Percentiles rank a stretch among this genome's conserved stretches.
phyloP scores from a whole-genome alignment of 2,797 vertebrate genomes.

The Muscicapa comitata region DNA sequence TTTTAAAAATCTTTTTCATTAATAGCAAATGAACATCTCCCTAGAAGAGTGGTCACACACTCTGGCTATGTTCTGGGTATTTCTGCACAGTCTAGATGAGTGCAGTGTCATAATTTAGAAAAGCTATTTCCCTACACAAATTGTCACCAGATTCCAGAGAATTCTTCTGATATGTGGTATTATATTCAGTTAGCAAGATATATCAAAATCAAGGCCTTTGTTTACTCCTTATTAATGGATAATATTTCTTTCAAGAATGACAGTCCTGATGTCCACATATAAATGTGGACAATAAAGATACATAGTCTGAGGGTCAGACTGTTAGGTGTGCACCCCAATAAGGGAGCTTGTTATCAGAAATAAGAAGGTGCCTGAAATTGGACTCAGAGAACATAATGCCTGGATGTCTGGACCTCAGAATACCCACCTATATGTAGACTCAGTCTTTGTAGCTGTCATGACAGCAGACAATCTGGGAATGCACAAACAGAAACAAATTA shows the following conservation, averaged over 20 bases:
- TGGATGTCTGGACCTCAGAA: background rate
- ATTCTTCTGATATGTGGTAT: background rate
- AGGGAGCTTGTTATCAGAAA: background rate
- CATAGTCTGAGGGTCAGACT: background rate
- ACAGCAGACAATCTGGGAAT: background rate
- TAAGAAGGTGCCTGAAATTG: background rate
- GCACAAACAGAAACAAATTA: background rate
- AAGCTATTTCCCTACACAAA: background rate
- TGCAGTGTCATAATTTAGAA: background rate
- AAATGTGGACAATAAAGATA: background rate
- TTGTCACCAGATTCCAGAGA: background rate
- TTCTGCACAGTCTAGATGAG: background rate
- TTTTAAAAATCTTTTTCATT: background rate
- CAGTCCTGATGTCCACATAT: background rate
- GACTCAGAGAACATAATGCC: background rate
- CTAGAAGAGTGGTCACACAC: background rate
- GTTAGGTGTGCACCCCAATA: background rate
- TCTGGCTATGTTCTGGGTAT: background rate
- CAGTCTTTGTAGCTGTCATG: background rate
- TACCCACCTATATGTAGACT: background rate
- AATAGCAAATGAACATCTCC: background rate
- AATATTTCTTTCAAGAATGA: background rate
- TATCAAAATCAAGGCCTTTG: background rate
- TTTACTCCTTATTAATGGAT: background rate
- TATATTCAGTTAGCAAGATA: background rate